These are phyloP conservation scores for Linepithema humile DNA, from an alignment of 1,140 invertebrate genomes.

Conservation along the genomic window DNA sequence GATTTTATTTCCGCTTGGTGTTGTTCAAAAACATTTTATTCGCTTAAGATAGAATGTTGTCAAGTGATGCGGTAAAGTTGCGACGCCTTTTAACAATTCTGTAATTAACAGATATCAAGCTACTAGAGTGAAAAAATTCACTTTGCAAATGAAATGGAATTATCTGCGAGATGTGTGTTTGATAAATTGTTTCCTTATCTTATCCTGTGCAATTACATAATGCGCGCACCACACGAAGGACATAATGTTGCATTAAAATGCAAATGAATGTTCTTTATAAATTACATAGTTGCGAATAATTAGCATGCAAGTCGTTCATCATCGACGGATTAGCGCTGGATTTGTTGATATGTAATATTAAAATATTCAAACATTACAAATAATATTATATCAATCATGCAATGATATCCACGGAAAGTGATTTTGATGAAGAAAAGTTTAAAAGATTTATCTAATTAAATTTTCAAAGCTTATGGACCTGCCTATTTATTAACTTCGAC, in stretches of 20 bases:
- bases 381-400: too few relatives aligned
- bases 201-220: background rate
- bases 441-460: background rate
- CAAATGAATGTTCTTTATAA: background rate
- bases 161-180: background rate
- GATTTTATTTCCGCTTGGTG: too few relatives aligned
- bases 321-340: background rate
- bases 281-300: too few relatives aligned
- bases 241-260: background rate
- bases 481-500: background rate
- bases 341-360: background rate
- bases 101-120: background rate
- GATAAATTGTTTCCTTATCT: background rate
- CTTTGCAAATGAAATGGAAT: background rate
- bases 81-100: background rate
- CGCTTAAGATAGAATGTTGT: too few relatives aligned
- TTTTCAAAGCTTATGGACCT: background rate
- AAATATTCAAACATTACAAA: slow-evolving; percentile 5
- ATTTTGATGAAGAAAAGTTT: too few relatives aligned
- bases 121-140: background rate
- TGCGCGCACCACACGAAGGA: background rate
- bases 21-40: too few relatives aligned
- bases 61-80: too few relatives aligned
- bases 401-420: too few relatives aligned
- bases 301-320: background rate